These are phyloP conservation scores for Aphidius ervi DNA, from an alignment of 1,140 invertebrate genomes.

Conservation along the genomic window DNA sequence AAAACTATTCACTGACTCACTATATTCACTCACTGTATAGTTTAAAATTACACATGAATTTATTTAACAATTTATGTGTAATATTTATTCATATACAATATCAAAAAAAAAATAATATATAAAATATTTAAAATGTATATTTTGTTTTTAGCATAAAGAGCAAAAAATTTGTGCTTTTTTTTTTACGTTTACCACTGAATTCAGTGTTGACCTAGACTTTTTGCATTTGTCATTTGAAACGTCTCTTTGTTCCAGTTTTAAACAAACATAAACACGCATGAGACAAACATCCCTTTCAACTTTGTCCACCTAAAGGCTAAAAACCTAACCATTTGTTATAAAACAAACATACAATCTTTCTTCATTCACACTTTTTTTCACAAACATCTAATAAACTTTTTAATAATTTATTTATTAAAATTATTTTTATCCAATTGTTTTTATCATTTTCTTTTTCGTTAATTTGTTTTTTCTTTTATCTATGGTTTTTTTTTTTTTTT, in stretches of 20 bases:
- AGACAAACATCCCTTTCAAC: not conserved
- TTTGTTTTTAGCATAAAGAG: too few species aligned
- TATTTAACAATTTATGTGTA: too few species aligned
- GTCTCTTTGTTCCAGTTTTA: constrained; percentile 34
- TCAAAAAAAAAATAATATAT: not conserved
- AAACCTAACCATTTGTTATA: too few species aligned
- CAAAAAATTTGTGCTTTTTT: too few species aligned
- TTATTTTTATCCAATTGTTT: not conserved
- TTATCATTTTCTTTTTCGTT: not conserved
- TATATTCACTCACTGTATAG: too few species aligned
- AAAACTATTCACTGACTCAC: too few species aligned
- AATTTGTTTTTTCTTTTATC: not conserved
- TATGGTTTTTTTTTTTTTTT: not conserved
- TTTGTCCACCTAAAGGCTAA: not conserved
- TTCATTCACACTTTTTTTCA: too few species aligned
- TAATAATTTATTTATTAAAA: too few species aligned
- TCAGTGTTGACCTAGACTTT: constrained; percentile 37
- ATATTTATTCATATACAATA: too few species aligned
- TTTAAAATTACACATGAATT: too few species aligned
- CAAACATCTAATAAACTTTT: too few species aligned
- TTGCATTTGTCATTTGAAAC: constrained; percentile 37
- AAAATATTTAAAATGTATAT: not conserved
- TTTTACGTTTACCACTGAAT: constrained; percentile 13
- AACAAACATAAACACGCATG: constrained; percentile 26
- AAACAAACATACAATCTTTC: too few species aligned